Evolutionary conservation across 2,888 invertebrate genomes (phyloP).

Genomic region (Eristalis intricaria): DNA sequence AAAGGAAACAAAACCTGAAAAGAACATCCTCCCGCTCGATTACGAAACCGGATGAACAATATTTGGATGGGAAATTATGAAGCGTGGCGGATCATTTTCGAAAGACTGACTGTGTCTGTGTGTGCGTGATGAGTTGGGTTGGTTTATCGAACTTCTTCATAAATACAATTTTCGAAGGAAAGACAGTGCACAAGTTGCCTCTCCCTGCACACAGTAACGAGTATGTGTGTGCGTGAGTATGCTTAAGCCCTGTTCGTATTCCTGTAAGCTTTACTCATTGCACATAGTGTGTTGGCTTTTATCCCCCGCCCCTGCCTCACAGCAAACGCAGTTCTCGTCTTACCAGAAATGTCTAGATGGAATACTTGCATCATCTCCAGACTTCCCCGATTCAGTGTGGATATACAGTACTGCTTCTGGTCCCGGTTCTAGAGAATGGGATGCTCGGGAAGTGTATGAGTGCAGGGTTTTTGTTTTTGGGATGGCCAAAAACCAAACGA

Average conservation of each 20-base stretch:
- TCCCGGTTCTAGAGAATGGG: background rate
- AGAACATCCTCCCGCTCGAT: slow-evolving; percentile 22
- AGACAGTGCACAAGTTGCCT: slow-evolving; percentile 18
- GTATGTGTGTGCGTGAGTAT: slow-evolving; percentile 21
- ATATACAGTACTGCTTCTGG: background rate
- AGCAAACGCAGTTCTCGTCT: slow-evolving; percentile 25
- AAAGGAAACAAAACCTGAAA: slow-evolving; percentile 18
- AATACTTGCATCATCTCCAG: slow-evolving; percentile 28
- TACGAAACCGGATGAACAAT: slow-evolving; percentile 62
- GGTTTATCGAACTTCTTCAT: slow-evolving; percentile 57
- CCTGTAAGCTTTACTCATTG: slow-evolving; percentile 62
- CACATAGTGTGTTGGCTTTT: slow-evolving; percentile 20
- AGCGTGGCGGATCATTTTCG: slow-evolving; percentile 59
- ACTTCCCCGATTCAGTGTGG: slow-evolving; percentile 39
- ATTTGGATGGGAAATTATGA: slow-evolving; percentile 69
- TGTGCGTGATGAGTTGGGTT: slow-evolving; percentile 3
- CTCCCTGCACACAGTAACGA: background rate
- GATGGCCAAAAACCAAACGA: slow-evolving; percentile 6
- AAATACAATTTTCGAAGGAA: slow-evolving; percentile 48
- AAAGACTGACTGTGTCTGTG: slow-evolving; percentile 25
- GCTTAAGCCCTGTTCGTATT: slow-evolving; percentile 52
- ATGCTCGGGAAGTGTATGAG: background rate
- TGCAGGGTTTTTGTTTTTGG: slow-evolving; percentile 33
- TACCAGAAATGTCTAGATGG: slow-evolving; percentile 33
- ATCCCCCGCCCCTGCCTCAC: background rate